Percentiles rank a stretch among this genome's conserved stretches.
phyloP scores from a whole-genome alignment of 2,113 vertebrate species.

The Puma concolor region DNA sequence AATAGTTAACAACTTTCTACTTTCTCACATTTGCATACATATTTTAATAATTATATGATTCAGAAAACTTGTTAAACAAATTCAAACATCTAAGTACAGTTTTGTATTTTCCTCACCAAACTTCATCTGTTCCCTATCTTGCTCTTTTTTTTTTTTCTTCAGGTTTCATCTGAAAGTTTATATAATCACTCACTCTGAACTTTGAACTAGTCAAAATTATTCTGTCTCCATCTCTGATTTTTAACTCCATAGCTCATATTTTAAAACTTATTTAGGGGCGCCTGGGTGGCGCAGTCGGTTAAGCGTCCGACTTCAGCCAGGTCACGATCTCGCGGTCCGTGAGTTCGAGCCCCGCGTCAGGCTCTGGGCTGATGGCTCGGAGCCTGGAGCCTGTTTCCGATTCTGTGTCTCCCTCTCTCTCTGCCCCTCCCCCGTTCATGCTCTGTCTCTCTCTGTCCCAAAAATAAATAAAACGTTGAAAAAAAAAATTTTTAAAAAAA shows the following conservation, averaged over 20 bases:
- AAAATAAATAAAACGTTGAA: no score
- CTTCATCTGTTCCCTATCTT: neutral
- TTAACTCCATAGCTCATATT: neutral
- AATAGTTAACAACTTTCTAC: neutral
- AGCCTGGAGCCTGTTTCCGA: no score
- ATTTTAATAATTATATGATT: neutral
- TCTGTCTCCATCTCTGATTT: neutral
- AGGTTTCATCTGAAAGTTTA: slow-evolving; percentile 23
- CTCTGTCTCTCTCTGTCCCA: no score
- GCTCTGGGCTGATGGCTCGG: no score
- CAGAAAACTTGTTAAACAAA: neutral
- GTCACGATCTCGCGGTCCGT: no score
- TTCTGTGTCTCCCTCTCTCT: no score
- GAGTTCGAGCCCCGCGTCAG: no score
- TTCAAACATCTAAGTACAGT: neutral
- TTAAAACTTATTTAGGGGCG: slow-evolving; percentile 13
- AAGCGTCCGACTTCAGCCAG: no score
- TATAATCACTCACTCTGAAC: neutral
- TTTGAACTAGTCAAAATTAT: neutral
- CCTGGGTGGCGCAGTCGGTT: no score
- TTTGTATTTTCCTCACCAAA: neutral
- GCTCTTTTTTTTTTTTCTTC: neutral
- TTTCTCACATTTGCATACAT: neutral
- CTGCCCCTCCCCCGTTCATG: no score
- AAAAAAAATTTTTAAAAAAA: no score